Evolutionary conservation across 2,797 vertebrate genomes (phyloP), one percentile per base, ranked within the genome.

Genomic region (Centroberyx gerrardi): DNA sequence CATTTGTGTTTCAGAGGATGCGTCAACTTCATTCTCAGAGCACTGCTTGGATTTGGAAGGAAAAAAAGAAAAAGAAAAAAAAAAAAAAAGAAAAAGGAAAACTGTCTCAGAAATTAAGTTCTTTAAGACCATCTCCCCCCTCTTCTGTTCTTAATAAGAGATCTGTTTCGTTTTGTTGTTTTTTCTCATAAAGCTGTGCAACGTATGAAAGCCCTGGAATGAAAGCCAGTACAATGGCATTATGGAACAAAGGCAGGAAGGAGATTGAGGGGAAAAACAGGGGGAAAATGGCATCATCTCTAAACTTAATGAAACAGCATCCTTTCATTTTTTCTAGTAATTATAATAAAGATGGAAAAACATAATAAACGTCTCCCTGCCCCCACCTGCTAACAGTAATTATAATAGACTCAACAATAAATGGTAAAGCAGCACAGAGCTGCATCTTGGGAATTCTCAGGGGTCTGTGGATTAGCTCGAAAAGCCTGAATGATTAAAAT

Each of bases 401-500:
- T 99, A 99, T 99, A 99, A 99, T 97, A 99, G 98, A 99, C 98
- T 99, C 97, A 98, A 99, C 98, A 99, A 99, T 99, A 99, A 99
- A 99, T 99, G 98, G 98, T 99, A 98, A 99, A 99, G 97, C 97
- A 99, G 98, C 96, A 96, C 97, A 97, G 97, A 97, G 97, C 97
- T 96, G 98, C 98, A 99, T 99, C 98, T 99, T 97, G 97, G 97
- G 97, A 99, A 99, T 98, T 99, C 98, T 99, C 98, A 96, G 96
- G 98, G 98, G 98, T 98, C 97, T 98, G 97, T 99, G 98, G 98
- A 99, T 99, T 99, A 99, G 98, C 98, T 98, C 95, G 96, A 98
- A 99, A 99, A 99, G 98, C 98, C 98, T 99, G 98, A 99, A 99
- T 99, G 98, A 99, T 99, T 99, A 99, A 99, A 99, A 99, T 99